Conservation (phyloP, 2,888 invertebrate genomes). For the Patella pellucida region DNA sequence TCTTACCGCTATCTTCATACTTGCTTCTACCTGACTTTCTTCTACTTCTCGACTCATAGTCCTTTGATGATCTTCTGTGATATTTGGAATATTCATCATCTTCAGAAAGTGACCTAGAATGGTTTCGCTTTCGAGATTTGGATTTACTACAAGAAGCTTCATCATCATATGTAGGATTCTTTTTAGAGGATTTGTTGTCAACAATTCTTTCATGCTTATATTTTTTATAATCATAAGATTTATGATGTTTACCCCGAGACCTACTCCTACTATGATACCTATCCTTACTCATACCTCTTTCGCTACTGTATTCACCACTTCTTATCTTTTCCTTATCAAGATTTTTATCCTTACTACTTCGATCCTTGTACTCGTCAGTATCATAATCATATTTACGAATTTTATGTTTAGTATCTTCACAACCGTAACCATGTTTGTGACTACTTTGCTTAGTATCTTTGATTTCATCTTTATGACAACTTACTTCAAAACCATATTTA, state of each 20-base stretch:
- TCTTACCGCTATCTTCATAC: constrained; percentile 66
- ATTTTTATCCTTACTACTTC: constrained; percentile 8
- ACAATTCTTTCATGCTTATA: constrained; percentile 8
- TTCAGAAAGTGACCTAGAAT: constrained; percentile 49
- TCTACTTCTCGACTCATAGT: constrained; percentile 32
- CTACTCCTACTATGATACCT: constrained; percentile 34
- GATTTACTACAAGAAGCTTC: constrained; percentile 27
- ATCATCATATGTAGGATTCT: neutral
- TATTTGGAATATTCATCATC: constrained; percentile 42
- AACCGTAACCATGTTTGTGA: neutral
- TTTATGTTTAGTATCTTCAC: constrained; percentile 12
- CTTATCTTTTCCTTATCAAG: no score
- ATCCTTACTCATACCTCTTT: constrained; percentile 32
- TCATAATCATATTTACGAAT: constrained; percentile 15
- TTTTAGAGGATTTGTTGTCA: neutral
- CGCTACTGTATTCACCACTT: constrained; percentile 10
- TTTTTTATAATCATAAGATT: constrained; percentile 29
- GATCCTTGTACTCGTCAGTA: constrained; percentile 20
- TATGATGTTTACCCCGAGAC: constrained; percentile 39
- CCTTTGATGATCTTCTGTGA: constrained; percentile 25
- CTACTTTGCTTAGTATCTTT: constrained; percentile 12
- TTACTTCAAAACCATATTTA: constrained; percentile 1
- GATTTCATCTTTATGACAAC: constrained; percentile 12
- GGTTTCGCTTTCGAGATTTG: constrained; percentile 44
- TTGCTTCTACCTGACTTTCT: constrained; percentile 29